These are phyloP conservation scores for Xiphydria camelus DNA, from an alignment of 2,888 invertebrate genomes.

Conservation along the genomic window DNA sequence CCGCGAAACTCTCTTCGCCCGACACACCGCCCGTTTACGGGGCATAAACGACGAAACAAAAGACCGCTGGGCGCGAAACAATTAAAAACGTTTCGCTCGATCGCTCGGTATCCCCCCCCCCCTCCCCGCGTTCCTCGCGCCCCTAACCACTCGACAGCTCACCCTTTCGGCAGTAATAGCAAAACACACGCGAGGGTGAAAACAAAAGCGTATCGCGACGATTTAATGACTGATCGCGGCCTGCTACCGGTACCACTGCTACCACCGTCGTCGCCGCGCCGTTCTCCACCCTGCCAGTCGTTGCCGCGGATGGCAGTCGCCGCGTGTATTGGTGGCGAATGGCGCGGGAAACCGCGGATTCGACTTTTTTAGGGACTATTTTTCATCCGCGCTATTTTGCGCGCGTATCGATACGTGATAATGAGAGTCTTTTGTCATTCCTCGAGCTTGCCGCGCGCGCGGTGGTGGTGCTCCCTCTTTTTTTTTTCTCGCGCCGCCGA, in stretches of 20 bases:
- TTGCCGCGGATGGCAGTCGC: neutral
- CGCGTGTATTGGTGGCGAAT: neutral
- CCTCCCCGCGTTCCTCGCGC: slow-evolving; percentile 8
- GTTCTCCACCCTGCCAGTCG: neutral
- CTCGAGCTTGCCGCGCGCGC: too few species aligned
- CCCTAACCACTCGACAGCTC: slow-evolving; percentile 8
- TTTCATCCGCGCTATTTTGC: slow-evolving; percentile 35
- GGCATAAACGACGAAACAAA: slow-evolving; percentile 55
- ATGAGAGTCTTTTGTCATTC: slow-evolving; percentile 47
- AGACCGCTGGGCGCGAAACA: slow-evolving; percentile 54
- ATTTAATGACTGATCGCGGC: slow-evolving; percentile 55
- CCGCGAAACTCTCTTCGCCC: too few species aligned
- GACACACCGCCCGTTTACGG: slow-evolving; percentile 47
- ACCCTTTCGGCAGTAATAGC: slow-evolving; percentile 29
- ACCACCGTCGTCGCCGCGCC: slow-evolving; percentile 13
- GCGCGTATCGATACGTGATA: slow-evolving; percentile 50
- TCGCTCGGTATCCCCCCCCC: slow-evolving; percentile 40
- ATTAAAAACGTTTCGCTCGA: slow-evolving; percentile 58
- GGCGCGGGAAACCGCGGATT: slow-evolving; percentile 1
- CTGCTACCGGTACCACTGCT: slow-evolving; percentile 40
- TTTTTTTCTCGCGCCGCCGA: too few species aligned
- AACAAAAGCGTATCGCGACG: slow-evolving; percentile 54
- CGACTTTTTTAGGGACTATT: neutral
- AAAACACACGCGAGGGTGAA: slow-evolving; percentile 32
- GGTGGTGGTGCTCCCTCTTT: too few species aligned